These are phyloP conservation scores for Selenia dentaria DNA, from an alignment of 2,888 invertebrate genomes.

Conservation along the genomic window DNA sequence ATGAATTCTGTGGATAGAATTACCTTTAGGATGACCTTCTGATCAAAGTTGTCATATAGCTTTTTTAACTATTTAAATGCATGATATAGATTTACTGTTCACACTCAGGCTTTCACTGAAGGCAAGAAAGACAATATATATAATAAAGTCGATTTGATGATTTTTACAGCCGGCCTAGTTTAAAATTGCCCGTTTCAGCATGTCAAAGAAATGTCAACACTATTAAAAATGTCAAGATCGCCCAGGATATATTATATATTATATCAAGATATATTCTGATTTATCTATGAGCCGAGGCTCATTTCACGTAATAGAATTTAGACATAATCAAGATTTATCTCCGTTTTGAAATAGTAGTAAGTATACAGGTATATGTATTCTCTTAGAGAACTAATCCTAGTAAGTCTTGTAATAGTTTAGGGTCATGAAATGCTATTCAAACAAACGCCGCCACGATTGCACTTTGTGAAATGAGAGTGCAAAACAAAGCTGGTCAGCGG, in stretches of 20 bases:
- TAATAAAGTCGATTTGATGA: too few relatives aligned
- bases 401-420: constrained; percentile 56
- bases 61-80: too few relatives aligned
- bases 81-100: too few relatives aligned
- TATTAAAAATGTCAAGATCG: constrained; percentile 21
- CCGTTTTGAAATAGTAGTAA: constrained; percentile 32
- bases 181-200: constrained; percentile 1
- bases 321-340: constrained; percentile 20
- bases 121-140: too few relatives aligned
- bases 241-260: too few relatives aligned
- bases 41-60: too few relatives aligned
- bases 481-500: constrained; percentile 54
- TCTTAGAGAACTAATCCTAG: neutral
- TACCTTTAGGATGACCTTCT: too few relatives aligned
- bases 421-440: constrained; percentile 60
- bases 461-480: constrained; percentile 73
- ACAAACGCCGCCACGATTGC: constrained; percentile 67
- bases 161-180: too few relatives aligned
- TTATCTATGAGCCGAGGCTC: constrained; percentile 19
- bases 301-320: constrained; percentile 23
- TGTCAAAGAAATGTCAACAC: constrained; percentile 13
- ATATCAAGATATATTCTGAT: too few relatives aligned
- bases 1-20: too few relatives aligned
- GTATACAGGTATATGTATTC: neutral
- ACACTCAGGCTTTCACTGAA: too few relatives aligned